Evolutionary conservation across 1,140 invertebrate genomes (phyloP), one percentile per base, ranked within the genome.

Genomic region (Spodoptera frugiperda): DNA sequence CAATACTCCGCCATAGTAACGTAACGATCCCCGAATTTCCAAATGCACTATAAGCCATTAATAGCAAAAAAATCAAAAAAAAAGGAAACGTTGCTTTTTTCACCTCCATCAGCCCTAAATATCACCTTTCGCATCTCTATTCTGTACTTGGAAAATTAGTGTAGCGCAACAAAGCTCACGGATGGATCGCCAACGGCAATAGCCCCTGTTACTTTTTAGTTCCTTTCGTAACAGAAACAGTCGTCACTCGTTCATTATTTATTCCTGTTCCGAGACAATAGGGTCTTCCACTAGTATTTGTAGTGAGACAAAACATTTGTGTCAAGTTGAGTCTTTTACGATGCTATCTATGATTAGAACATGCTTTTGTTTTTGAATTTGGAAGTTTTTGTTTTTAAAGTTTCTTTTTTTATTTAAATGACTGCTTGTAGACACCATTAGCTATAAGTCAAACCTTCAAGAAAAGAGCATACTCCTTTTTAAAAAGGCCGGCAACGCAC

Each of bases 241-340:
- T 53, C 54, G 54, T 73, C 55, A 73, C 15, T 30, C n/a, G 70
- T 59, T 73, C 39, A 73, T 73, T 30, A 73, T 59, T 73, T 73
- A 73, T 73, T 73, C 70, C 39, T 73, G 54, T 48, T 44, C 33
- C 39, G 44, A n/a, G 30, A 73, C 70, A 59, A 73, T 48, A 55
- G 61, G n/a, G 30, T 17, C 30, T 30, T 61, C 57, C 57, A 61
- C 57, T 61, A 61, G 8, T 14, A 21, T 30, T 39, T 30, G 11
- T 61, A 17, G 39, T 73, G 44, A 15, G 3, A 73, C 70, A 73
- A 73, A 59, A 48, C 70, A 73, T 73, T 73, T 59, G 70, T 73
- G 70, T 73, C 70, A 73, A 72, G 70, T 15, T 30, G 14, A 57
- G 21, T 57, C 21, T 15, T 21, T 39, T 17, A 61, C 8, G 30